Percentiles rank a stretch among this genome's conserved stretches.
Evolutionary conservation across 2,888 invertebrate species (phyloP).

Genomic region (Cynaeus angustus): DNA sequence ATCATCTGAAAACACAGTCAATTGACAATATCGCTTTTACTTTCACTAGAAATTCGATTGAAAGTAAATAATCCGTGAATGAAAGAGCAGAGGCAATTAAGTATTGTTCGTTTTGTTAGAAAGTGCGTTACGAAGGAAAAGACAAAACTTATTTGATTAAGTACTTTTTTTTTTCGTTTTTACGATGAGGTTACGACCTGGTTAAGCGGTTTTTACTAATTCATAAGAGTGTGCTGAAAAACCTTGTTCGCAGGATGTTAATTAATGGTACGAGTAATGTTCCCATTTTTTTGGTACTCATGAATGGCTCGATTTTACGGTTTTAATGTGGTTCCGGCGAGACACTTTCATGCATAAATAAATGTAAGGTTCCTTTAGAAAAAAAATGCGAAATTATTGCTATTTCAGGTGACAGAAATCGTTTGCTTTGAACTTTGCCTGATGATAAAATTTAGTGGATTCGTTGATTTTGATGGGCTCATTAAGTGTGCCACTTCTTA

Average conservation of each 20-base stretch:
- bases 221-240: neutral
- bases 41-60: slow-evolving; percentile 43
- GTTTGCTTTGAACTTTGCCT: no score
- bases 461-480: no score
- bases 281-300: neutral
- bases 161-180: neutral
- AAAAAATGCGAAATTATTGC: no score
- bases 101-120: slow-evolving; percentile 11
- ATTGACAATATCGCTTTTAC: slow-evolving; percentile 22
- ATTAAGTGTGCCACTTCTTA: no score
- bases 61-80: slow-evolving; percentile 22
- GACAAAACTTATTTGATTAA: neutral
- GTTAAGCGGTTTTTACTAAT: neutral
- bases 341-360: no score
- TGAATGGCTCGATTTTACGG: slow-evolving; percentile 1
- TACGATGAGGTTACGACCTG: neutral
- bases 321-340: slow-evolving; percentile 6
- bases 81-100: slow-evolving; percentile 11
- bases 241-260: slow-evolving; percentile 12
- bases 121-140: slow-evolving; percentile 13
- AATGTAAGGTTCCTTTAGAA: no score
- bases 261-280: neutral
- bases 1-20: slow-evolving; percentile 3
- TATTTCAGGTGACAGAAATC: no score
- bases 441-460: no score